These are phyloP conservation scores for Beris chalybata DNA, from an alignment of 2,888 invertebrate genomes.

Conservation along the genomic window DNA sequence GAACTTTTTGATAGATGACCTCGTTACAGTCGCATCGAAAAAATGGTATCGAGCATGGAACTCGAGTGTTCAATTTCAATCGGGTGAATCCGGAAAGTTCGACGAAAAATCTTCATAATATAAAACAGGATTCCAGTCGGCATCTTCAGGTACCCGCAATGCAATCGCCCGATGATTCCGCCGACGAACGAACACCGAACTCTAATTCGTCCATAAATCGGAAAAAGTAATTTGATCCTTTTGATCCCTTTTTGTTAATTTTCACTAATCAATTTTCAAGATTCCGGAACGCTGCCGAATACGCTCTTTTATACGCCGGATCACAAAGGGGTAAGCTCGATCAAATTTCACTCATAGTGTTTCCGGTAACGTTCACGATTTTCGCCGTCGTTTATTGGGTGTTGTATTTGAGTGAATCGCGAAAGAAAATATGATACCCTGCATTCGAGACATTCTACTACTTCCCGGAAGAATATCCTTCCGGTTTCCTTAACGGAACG, in stretches of 20 bases:
- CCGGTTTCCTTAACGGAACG: too few species aligned
- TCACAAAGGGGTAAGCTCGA: conserved; percentile 64
- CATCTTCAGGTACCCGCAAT: conserved; percentile 24
- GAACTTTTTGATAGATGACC: conserved; percentile 34
- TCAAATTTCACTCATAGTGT: conserved; percentile 63
- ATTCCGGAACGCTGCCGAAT: conserved; percentile 58
- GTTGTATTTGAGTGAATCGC: conserved; percentile 63
- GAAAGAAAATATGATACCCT: conserved; percentile 45
- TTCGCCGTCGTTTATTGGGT: conserved; percentile 65
- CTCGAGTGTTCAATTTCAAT: conserved; percentile 42
- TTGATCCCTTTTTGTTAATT: too few species aligned
- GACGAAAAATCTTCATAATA: conserved; percentile 30
- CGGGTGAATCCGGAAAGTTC: conserved; percentile 43
- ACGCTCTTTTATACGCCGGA: conserved; percentile 64
- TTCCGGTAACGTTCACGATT: conserved; percentile 62
- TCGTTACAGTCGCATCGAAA: conserved; percentile 40
- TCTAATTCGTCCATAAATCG: conserved; percentile 35
- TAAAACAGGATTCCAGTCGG: conserved; percentile 24
- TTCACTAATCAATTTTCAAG: conserved; percentile 39
- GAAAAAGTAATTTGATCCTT: conserved; percentile 35
- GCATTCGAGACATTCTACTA: background rate
- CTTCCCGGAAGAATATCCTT: too few species aligned
- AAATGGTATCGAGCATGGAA: conserved; percentile 45
- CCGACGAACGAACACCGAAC: conserved; percentile 31
- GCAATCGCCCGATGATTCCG: conserved; percentile 37